These are phyloP conservation scores for Tapera naevia DNA, from an alignment of 2,797 vertebrate genomes.

Conservation along the genomic window DNA sequence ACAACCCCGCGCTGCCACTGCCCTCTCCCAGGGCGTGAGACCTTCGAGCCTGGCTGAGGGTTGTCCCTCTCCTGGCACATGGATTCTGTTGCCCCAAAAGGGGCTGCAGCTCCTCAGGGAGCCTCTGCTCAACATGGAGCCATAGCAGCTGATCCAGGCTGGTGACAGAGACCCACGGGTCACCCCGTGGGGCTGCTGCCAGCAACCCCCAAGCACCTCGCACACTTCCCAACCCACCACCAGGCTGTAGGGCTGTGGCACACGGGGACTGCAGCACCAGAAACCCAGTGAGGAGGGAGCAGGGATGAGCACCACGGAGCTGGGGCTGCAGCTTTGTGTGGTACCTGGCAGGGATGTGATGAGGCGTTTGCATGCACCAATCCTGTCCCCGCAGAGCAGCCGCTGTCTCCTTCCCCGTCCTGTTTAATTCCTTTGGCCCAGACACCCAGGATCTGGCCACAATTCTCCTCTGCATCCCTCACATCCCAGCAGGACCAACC, in stretches of 20 bases:
- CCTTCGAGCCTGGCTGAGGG: neutral
- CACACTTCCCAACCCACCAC: neutral
- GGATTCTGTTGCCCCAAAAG: no score
- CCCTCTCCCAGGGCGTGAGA: neutral
- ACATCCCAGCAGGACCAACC: no score
- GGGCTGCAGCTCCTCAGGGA: neutral
- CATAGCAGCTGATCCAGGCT: rapidly evolving
- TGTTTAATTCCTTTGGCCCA: no score
- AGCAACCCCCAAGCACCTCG: no score
- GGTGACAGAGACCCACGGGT: neutral
- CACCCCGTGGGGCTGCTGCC: neutral
- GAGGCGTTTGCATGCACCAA: no score
- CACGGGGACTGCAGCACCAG: neutral
- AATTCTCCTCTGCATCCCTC: no score
- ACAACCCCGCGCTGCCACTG: neutral
- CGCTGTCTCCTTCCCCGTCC: no score
- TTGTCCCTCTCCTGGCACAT: no score
- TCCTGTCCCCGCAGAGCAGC: no score
- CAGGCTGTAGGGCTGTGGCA: neutral
- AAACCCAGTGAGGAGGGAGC: rapidly evolving
- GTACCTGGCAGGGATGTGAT: no score
- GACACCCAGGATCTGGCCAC: no score
- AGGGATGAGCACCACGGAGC: rapidly evolving
- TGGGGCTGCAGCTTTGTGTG: no score
- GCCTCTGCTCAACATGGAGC: neutral